Evolutionary conservation across 2,797 vertebrate genomes (phyloP), one percentile per base, ranked within the genome.

Genomic region (Notamacropus eugenii): DNA sequence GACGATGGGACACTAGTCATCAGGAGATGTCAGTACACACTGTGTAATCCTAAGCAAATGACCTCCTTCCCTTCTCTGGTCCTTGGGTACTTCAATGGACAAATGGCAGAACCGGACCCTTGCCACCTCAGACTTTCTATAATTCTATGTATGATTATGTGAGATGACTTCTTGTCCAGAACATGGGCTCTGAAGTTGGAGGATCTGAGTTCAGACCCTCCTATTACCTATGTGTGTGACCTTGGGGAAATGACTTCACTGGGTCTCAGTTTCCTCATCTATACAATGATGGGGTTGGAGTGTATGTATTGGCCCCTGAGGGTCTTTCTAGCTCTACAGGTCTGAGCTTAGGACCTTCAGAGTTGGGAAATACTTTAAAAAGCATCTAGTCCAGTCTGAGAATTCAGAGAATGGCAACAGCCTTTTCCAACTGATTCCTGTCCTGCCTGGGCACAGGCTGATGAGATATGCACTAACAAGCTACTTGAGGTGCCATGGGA

Each of bases 401-500:
- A 87, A 50, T 87, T 87, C 40, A 28, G 40, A 50, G 22, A 50
- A 87, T 87, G 74, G 50, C 74, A 27, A 87, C 40, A 55, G 82
- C 3, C 40, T 92, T 1, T 0, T 4, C 11, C 46, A 59, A 50
- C 57, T 29, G 29, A 93, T 52, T 27, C 67, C 55, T 59, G 22
- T 29, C 54, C 62, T 55, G 31, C 56, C 62, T 46, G 67, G 67
- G 56, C 82, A 95, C 90, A 93, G 55, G 14, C 55, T 46, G 31
- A 94, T n/a, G 40, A 82, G n/a, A 59, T 34, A 12, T 1, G 34
- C 91, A 92, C 92, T 87, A 40, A 92, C 31, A 62, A 90, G 95
- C 82, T 95, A 58, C 55, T 91, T 90, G 92, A 97, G 94, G 96
- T 94, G 90, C 94, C 97, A 95, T 96, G 95, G 0, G 6, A 96